Evolutionary conservation across 2,113 vertebrate species (phyloP), one percentile per base, ranked within the genome.

Genomic region (Poicephalus gulielmi): DNA sequence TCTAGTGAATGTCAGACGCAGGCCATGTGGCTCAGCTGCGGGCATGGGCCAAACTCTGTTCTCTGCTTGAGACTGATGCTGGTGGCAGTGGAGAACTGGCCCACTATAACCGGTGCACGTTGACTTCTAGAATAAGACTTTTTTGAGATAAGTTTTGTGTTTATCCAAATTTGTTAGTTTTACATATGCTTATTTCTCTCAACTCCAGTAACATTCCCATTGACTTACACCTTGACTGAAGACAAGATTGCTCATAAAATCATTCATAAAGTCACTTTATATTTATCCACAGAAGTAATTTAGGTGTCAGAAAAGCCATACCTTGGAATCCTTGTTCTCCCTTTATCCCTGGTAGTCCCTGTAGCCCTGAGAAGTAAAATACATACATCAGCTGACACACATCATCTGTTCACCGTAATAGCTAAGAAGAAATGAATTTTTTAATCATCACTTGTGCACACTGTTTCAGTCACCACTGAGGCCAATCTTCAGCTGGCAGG

Each of bases 311-410:
- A 83, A 94, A 86, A 92, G 67, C 33, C 83, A 96, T 90, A 98
- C 98, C 98, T 59, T 86, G 69, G 10, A 95, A 68, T 94, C 98
- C 98, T 84, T 31, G 95, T 35, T 92, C 83, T 78, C 98, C 98
- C 68, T 97, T 96, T n/a, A 49, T 93, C 50, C 98, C 98, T 0
- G 37, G 96, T 84, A 62, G 88, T 92, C 98, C 98, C 8, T 1
- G 95, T 46, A 75, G 46, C 24, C 98, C 98, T 98, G 91, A 91
- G 96, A 97, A 83, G 46, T 87, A 95, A 93, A 82, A 92, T 23
- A 85, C 18, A 60, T 71, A 19, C 66, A 91, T 95, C 66, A 96
- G 89, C 83, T 91, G 90, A 88, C 60, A 90, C 63, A 88, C 53
- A 44, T 77, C 27, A 94, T 92, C 88, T 92, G 77, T 53, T 77